Base-by-base conservation (phyloP, 2,113 vertebrate species). In the Psittacus erithacus region DNA sequence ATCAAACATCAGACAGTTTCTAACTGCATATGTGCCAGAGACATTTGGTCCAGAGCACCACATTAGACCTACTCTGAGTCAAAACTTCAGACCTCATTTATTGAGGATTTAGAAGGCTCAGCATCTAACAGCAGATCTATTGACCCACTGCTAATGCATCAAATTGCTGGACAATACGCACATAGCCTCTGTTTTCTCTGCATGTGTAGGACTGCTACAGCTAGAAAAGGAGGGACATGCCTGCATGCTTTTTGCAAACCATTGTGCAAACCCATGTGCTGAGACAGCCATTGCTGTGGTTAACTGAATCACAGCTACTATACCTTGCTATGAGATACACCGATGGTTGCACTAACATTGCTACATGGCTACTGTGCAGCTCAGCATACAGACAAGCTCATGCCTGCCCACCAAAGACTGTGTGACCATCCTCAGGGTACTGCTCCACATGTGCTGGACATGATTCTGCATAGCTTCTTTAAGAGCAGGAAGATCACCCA, bases 311-410 rank as follows among this genome's bases (percentile, higher is more conserved):
- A 25, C n/a, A 57, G 71, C 49, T 33, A 27, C 35, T n/a, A 68
- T 55, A 57, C 70, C 79, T 70, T 63, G 49, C 71, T 35, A 11
- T 4, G 13, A 84, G 71, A 63, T 0, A 1, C 10, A 38, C 44
- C 2, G 1, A n/a, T 49, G 44, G 2, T 24, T 0, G 0, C 46
- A 2, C 17, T 3, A 23, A 59, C 7, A 0, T 16, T 7, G 29
- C 62, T 11, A 1, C 3, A 0, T 3, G 70, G 57, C 59, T 88
- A 33, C 44, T 24, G 18, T 3, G 11, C 0, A 0, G 69, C 43
- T 73, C 33, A 12, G 17, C 0, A 0, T 9, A 47, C 87, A 33
- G 46, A 78, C 70, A 35, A 44, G 53, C 49, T 74, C 64, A 0
- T 18, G 59, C 35, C 41, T 70, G 63, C 71, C 31, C 38, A 23